These are phyloP conservation scores for Candidula unifasciata DNA, from an alignment of 2,888 invertebrate species.

Conservation along the genomic window DNA sequence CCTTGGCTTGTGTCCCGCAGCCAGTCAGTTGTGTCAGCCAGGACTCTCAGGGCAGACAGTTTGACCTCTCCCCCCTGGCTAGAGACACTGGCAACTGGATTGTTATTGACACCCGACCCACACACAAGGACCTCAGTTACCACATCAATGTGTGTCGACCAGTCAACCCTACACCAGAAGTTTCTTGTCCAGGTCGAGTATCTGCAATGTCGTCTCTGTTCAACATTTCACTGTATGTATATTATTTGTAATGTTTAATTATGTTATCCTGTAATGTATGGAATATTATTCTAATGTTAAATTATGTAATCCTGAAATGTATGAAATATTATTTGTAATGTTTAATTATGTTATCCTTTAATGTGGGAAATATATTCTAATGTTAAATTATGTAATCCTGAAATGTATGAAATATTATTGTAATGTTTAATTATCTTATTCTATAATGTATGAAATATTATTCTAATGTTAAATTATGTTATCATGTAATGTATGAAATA, in stretches of 20 bases:
- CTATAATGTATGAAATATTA: too few relatives aligned
- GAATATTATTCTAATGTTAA: too few relatives aligned
- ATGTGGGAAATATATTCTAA: too few relatives aligned
- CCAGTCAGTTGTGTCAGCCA: slow-evolving; percentile 67
- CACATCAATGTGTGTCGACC: slow-evolving; percentile 76
- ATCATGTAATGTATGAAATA: too few relatives aligned
- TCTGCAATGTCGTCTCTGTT: background rate
- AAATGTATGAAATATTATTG: too few relatives aligned
- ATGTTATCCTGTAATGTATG: background rate
- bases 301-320: too few relatives aligned
- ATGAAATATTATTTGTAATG: too few relatives aligned
- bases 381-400: background rate
- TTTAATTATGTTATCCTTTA: too few relatives aligned
- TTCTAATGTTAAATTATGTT: too few relatives aligned
- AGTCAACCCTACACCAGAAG: slow-evolving; percentile 62
- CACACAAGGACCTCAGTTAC: slow-evolving; percentile 64
- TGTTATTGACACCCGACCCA: slow-evolving; percentile 62
- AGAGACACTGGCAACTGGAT: slow-evolving; percentile 65
- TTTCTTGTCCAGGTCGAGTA: slow-evolving; percentile 67
- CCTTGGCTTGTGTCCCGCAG: slow-evolving; percentile 68
- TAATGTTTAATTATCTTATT: too few relatives aligned
- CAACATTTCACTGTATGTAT: background rate
- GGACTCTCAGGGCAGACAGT: slow-evolving; percentile 68
- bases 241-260: too few relatives aligned
- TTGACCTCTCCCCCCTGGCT: slow-evolving; percentile 70